These are phyloP conservation scores for Heliconius hewitsoni DNA, from an alignment of 1,140 invertebrate genomes.

Conservation along the genomic window DNA sequence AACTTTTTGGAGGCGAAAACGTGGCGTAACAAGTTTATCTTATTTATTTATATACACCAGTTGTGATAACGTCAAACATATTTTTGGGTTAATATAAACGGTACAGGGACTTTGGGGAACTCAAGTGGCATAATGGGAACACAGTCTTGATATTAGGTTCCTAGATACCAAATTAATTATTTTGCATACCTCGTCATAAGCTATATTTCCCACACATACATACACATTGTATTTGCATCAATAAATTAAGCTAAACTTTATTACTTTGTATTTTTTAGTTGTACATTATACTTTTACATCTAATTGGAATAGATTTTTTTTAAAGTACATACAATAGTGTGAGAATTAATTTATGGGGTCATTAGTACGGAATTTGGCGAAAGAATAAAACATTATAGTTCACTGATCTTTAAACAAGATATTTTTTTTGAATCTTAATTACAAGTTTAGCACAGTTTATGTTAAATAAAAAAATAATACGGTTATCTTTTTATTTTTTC, in stretches of 20 bases:
- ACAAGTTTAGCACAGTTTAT: constrained; percentile 12
- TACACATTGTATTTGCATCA: too few relatives aligned
- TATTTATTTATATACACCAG: too few relatives aligned
- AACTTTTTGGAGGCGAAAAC: too few relatives aligned
- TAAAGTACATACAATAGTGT: background rate
- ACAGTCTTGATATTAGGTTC: too few relatives aligned
- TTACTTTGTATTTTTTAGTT: too few relatives aligned
- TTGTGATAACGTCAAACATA: background rate
- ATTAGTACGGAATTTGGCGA: constrained; percentile 19
- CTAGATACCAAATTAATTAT: too few relatives aligned
- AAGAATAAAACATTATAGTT: constrained; percentile 15
- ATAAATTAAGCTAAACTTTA: too few relatives aligned
- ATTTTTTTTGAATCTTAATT: constrained; percentile 24
- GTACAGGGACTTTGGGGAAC: too few relatives aligned
- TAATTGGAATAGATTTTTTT: background rate
- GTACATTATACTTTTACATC: too few relatives aligned
- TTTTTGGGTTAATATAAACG: background rate
- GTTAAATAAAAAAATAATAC: background rate
- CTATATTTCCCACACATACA: too few relatives aligned
- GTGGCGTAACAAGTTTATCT: background rate
- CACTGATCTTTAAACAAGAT: constrained; percentile 14
- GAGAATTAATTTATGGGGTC: constrained; percentile 20
- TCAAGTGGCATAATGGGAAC: too few relatives aligned
- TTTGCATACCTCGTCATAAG: too few relatives aligned
- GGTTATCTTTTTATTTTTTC: background rate